Percentiles rank a stretch among this genome's conserved stretches.
phyloP scores from a whole-genome alignment of 2,113 vertebrate genomes.

The Rynchops niger region DNA sequence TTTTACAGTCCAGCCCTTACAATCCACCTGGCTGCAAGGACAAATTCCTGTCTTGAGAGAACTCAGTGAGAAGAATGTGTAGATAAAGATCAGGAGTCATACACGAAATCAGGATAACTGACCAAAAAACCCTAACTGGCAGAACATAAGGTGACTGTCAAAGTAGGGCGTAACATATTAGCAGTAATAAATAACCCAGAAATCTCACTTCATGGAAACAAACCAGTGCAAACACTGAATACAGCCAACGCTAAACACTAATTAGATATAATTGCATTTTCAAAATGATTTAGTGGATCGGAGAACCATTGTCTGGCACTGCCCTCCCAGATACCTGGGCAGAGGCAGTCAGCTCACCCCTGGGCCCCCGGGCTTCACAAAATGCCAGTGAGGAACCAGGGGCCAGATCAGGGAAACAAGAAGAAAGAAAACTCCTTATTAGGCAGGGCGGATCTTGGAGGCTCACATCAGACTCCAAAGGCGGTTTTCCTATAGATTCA shows the following conservation, averaged over 20 bases:
- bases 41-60: background rate
- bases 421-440: background rate
- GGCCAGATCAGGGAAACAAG: background rate
- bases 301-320: background rate
- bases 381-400: background rate
- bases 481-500: background rate
- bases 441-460: background rate
- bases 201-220: conserved; percentile 25
- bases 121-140: background rate
- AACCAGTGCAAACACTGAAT: conserved; percentile 19
- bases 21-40: background rate
- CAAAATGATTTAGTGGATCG: background rate
- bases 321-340: background rate
- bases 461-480: background rate
- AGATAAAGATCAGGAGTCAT: background rate
- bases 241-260: background rate
- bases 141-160: conserved; percentile 21
- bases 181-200: conserved; percentile 33
- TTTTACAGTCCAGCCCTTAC: background rate
- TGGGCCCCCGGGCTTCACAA: background rate
- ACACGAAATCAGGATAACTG: conserved; percentile 3
- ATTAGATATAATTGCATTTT: conserved; percentile 18
- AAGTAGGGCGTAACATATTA: background rate
- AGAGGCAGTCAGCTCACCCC: background rate
- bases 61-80: background rate